Percentiles rank a stretch among this genome's conserved stretches.
These are phyloP conservation scores for Takifugu bimaculatus DNA, from an alignment of 2,113 vertebrate species.

Conservation along the genomic window DNA sequence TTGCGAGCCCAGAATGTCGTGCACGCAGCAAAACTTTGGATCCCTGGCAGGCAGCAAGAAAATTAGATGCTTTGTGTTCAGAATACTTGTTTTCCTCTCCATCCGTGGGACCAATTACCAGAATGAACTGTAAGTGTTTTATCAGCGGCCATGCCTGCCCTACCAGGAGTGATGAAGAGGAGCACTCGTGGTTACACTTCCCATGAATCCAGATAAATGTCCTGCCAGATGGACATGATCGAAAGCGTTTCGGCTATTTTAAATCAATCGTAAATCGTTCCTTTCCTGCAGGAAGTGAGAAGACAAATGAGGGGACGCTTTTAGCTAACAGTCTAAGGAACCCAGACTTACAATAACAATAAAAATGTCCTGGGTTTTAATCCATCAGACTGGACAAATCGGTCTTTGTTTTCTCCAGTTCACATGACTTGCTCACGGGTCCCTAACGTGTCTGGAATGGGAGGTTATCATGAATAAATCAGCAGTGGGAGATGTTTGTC, in stretches of 20 bases:
- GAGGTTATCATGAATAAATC: background rate
- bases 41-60: constrained; percentile 22
- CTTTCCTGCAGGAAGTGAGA: too few species aligned
- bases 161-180: background rate
- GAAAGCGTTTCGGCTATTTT: constrained; percentile 23
- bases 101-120: constrained; percentile 29
- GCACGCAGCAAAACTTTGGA: too few species aligned
- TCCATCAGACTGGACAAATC: too few species aligned
- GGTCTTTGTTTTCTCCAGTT: too few species aligned
- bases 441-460: too few species aligned
- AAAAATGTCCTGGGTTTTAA: background rate
- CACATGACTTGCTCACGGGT: background rate
- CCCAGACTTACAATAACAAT: background rate
- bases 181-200: constrained; percentile 23
- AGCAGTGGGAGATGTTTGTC: background rate
- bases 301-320: constrained; percentile 14
- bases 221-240: constrained; percentile 41
- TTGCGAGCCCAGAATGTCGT: too few species aligned
- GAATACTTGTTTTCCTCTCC: constrained; percentile 32
- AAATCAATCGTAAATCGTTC: constrained; percentile 20
- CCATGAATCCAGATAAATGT: constrained; percentile 29
- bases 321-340: background rate
- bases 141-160: constrained; percentile 17
- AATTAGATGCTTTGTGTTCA: constrained; percentile 27
- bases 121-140: constrained; percentile 35